Evolutionary conservation across 2,888 invertebrate species (phyloP).

Genomic region (Ligdia adustata): DNA sequence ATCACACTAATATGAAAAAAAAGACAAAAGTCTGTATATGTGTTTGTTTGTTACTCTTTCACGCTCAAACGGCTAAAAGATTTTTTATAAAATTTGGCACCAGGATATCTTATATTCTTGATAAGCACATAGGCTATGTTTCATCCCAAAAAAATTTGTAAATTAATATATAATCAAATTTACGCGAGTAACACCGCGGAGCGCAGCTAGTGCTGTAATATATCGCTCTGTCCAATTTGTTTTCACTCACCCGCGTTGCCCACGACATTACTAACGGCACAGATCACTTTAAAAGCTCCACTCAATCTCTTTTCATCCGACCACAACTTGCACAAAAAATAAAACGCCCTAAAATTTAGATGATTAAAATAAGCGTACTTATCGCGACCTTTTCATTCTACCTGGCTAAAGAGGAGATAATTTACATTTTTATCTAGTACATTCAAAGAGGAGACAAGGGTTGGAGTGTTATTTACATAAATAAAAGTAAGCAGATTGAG

Average conservation of each 20-base stretch:
- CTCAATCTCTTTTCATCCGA: neutral
- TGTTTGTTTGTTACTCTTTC: too few relatives aligned
- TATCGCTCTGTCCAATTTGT: too few relatives aligned
- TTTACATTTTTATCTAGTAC: constrained; percentile 14
- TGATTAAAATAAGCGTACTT: constrained; percentile 16
- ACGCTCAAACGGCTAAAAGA: too few relatives aligned
- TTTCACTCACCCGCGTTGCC: neutral
- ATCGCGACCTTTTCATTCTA: constrained; percentile 10
- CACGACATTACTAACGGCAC: neutral
- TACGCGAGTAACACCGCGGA: too few relatives aligned
- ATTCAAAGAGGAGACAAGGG: constrained; percentile 17
- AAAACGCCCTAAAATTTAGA: constrained; percentile 1
- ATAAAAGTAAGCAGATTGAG: constrained; percentile 30
- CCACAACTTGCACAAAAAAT: neutral
- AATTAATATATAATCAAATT: too few relatives aligned
- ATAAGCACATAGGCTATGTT: too few relatives aligned
- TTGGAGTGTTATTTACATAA: constrained; percentile 35
- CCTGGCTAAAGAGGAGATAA: constrained; percentile 12
- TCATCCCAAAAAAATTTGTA: too few relatives aligned
- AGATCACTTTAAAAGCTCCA: neutral
- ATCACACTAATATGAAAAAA: too few relatives aligned
- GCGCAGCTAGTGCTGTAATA: too few relatives aligned
- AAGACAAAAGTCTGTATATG: too few relatives aligned
- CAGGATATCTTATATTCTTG: too few relatives aligned
- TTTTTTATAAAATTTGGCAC: too few relatives aligned